Evolutionary conservation across 1,140 invertebrate genomes (phyloP).

Genomic region (Varroa destructor): DNA sequence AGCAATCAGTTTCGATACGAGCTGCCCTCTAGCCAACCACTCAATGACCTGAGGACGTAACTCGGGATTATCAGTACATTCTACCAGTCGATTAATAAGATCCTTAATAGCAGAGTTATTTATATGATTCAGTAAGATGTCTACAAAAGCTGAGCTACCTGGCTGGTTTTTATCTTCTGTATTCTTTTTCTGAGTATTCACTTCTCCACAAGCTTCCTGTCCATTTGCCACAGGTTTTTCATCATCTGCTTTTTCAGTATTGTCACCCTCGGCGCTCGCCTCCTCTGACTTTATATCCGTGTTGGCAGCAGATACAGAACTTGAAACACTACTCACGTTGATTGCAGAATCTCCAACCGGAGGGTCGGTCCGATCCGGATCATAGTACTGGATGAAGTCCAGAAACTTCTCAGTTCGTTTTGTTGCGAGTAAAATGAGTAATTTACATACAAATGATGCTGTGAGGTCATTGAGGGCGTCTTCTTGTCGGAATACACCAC

Average conservation of each 20-base stretch:
- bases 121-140: constrained; percentile 21
- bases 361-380: neutral
- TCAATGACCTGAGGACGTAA: constrained; percentile 4
- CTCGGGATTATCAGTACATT: constrained; percentile 6
- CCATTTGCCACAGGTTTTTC: neutral
- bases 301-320: too few relatives aligned
- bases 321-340: too few relatives aligned
- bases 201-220: too few relatives aligned
- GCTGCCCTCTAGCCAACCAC: constrained; percentile 8
- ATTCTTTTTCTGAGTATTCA: too few relatives aligned
- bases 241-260: constrained; percentile 24
- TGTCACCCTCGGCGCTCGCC: neutral
- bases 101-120: constrained; percentile 23
- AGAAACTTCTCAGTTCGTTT: constrained; percentile 23
- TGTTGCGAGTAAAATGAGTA: constrained; percentile 3
- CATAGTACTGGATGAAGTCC: constrained; percentile 21
- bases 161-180: neutral
- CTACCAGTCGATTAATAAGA: constrained; percentile 19
- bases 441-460: constrained; percentile 22
- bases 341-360: too few relatives aligned
- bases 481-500: constrained; percentile 19
- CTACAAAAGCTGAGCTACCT: constrained; percentile 6
- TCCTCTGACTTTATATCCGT: neutral
- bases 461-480: constrained; percentile 26
- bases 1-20: constrained; percentile 13